Conservation (phyloP, 1,140 invertebrate species). For the Mercenaria mercenaria region DNA sequence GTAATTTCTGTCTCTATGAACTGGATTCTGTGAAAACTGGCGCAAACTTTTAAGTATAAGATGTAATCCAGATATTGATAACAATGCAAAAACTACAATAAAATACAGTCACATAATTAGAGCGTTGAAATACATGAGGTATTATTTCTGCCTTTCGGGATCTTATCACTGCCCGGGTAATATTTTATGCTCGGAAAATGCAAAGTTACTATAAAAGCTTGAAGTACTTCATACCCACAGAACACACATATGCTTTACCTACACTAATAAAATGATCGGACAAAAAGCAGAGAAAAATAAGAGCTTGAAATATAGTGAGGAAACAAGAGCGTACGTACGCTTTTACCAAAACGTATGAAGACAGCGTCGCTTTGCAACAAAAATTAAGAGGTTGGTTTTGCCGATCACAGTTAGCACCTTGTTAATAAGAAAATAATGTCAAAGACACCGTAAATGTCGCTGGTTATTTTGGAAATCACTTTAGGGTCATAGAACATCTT, state of each 20-base stretch:
- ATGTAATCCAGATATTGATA: conserved; percentile 41
- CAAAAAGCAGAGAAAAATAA: too few relatives aligned
- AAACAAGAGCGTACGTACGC: too few relatives aligned
- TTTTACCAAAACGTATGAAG: too few relatives aligned
- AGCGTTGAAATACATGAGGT: background rate
- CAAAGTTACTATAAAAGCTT: too few relatives aligned
- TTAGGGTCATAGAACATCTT: conserved; percentile 53
- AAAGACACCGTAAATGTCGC: conserved; percentile 22
- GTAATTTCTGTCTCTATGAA: background rate
- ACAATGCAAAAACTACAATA: background rate
- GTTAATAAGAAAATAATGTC: conserved; percentile 11
- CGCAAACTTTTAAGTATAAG: background rate
- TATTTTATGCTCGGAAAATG: too few relatives aligned
- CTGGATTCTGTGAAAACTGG: background rate
- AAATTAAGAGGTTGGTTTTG: too few relatives aligned
- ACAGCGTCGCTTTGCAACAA: too few relatives aligned
- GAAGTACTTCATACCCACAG: too few relatives aligned
- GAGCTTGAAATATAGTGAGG: background rate
- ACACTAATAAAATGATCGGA: too few relatives aligned
- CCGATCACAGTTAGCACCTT: background rate
- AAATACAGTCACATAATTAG: conserved; percentile 8
- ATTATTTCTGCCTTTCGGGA: too few relatives aligned
- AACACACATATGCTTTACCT: too few relatives aligned
- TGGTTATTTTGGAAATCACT: conserved; percentile 21
- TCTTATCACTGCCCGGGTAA: too few relatives aligned